phyloP scores from a whole-genome alignment of 2,797 vertebrate genomes.

The Perodicticus potto region DNA sequence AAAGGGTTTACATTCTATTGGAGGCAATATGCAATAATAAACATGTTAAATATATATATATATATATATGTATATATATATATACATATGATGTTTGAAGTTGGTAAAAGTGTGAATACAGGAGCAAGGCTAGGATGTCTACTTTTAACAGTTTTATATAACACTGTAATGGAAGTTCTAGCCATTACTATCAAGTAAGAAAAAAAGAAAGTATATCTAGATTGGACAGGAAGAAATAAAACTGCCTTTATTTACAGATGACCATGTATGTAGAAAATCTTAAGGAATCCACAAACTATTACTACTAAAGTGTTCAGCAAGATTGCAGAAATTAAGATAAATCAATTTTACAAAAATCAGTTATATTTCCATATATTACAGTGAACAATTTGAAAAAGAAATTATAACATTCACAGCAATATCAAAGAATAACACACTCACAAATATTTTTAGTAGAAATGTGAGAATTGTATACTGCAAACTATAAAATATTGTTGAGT shows the following conservation, averaged over 20 bases:
- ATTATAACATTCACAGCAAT: not conserved
- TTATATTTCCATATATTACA: not conserved
- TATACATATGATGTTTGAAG: not conserved
- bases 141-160: not conserved
- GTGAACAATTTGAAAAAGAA: not conserved
- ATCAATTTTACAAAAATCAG: not conserved
- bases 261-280: not conserved
- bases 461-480: not conserved
- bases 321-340: not conserved
- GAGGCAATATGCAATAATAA: not conserved
- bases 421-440: not conserved
- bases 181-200: not conserved
- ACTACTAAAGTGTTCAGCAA: not conserved
- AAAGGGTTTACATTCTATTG: not conserved
- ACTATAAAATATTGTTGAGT: not conserved
- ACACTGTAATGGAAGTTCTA: not conserved
- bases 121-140: not conserved
- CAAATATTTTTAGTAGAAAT: not conserved
- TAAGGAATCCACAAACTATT: not conserved
- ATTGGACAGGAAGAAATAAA: not conserved
- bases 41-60: not conserved
- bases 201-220: not conserved
- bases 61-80: too few relatives aligned
- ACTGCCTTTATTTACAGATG: not conserved
- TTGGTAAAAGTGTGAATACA: not conserved